These are phyloP conservation scores for Phoeniculus purpureus DNA, from an alignment of 2,797 vertebrate species.

Conservation along the genomic window DNA sequence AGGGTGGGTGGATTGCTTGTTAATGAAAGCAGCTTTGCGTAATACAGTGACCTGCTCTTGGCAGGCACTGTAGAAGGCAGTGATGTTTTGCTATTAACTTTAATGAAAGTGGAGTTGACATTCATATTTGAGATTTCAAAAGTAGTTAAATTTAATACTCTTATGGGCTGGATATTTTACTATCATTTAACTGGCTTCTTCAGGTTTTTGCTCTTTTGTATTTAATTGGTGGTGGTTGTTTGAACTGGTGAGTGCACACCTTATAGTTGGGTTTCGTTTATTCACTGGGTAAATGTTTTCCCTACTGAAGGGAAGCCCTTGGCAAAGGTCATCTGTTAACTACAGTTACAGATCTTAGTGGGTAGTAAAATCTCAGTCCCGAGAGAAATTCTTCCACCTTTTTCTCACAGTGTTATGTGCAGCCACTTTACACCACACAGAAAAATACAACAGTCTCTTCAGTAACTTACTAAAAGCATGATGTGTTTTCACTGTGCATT, in stretches of 20 bases:
- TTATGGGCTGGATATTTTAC: not conserved
- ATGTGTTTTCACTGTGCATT: not conserved
- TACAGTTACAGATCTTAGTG: not conserved
- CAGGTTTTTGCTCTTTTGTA: not conserved
- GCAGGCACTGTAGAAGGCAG: not conserved
- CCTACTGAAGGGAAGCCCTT: not conserved
- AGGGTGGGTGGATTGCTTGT: not conserved
- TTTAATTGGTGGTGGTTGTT: not conserved
- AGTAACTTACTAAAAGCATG: not conserved
- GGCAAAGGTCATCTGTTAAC: constrained; percentile 43
- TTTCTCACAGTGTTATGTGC: not conserved
- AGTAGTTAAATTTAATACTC: not conserved
- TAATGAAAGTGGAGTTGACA: not conserved
- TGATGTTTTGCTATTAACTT: not conserved
- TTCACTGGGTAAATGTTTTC: constrained; percentile 48
- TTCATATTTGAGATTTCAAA: not conserved
- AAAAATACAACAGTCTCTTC: not conserved
- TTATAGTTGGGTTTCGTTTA: constrained; percentile 31
- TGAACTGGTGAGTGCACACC: not conserved
- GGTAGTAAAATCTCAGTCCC: constrained; percentile 13
- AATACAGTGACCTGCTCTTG: not conserved
- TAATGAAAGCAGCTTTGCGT: not conserved
- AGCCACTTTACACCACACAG: not conserved
- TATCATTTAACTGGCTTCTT: not conserved
- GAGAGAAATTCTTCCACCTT: not conserved